Evolutionary conservation across 2,113 vertebrate species (phyloP).

Genomic region (Alaudala cheleensis): DNA sequence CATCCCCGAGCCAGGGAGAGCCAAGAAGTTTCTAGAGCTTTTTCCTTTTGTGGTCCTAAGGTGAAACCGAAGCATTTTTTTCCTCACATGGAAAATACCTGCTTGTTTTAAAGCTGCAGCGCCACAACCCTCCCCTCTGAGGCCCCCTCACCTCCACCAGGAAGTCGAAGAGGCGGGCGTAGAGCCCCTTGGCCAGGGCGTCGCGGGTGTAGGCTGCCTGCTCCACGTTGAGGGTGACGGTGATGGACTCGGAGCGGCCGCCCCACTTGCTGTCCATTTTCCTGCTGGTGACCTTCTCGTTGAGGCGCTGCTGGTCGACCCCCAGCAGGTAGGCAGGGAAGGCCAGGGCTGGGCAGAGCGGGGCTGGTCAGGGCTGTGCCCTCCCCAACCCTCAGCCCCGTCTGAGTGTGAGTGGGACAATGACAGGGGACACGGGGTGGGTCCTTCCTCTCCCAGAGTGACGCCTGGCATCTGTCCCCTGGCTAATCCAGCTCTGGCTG

Average conservation of each 20-base stretch:
- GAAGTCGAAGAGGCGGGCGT: conserved; percentile 90
- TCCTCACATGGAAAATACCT: too few relatives aligned
- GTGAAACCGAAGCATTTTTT: too few relatives aligned
- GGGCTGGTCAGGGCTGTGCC: not conserved
- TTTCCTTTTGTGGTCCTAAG: too few relatives aligned
- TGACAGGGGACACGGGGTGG: rapidly evolving
- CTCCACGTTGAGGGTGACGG: conserved; percentile 92
- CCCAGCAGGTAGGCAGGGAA: conserved; percentile 96
- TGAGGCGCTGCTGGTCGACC: conserved; percentile 83
- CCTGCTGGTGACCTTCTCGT: conserved; percentile 93
- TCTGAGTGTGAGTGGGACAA: rapidly evolving
- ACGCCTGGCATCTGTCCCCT: not conserved
- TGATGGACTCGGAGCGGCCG: conserved; percentile 89
- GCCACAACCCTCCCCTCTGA: not conserved
- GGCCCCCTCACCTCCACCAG: conserved; percentile 84
- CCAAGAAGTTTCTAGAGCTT: too few relatives aligned
- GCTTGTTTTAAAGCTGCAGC: too few relatives aligned
- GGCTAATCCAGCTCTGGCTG: not conserved
- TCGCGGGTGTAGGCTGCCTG: conserved; percentile 92
- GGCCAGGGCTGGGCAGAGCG: conserved; percentile 76
- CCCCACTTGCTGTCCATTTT: conserved; percentile 98
- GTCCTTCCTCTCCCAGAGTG: not conserved
- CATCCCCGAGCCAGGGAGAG: too few relatives aligned
- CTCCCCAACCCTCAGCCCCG: not conserved
- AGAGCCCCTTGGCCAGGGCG: conserved; percentile 93